A percentile compares a stretch with the other conserved stretches of the same genome.
Conservation (phyloP, 2,113 vertebrate genomes). For the Macaca fascicularis region T2T-MFA8v1.1 NC_088377.1:87792001-87792500, state of each 20-base stretch:
- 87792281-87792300: slow-evolving; percentile 18
- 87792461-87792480: neutral
- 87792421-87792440: neutral
- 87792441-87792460: neutral
- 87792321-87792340: slow-evolving; percentile 38
- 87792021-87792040: slow-evolving; percentile 64
- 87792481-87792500: slow-evolving; percentile 30
- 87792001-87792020: slow-evolving; percentile 81
- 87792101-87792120: slow-evolving; percentile 67
- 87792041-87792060: slow-evolving; percentile 77
- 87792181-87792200: neutral
- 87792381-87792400: neutral
- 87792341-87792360: slow-evolving; percentile 13
- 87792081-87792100: slow-evolving; percentile 55
- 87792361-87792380: slow-evolving; percentile 11
- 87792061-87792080: slow-evolving; percentile 58
- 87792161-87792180: slow-evolving; percentile 6
- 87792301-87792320: slow-evolving; percentile 42
- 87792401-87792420: neutral
- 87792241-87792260: slow-evolving; percentile 57
- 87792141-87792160: slow-evolving; percentile 7
- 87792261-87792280: slow-evolving; percentile 48
- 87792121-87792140: slow-evolving; percentile 46
- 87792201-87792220: slow-evolving; percentile 63
- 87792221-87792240: neutral